Evolutionary conservation across 1,140 invertebrate species (phyloP), one percentile per base, ranked within the genome.

Genomic region (Eupristina koningsbergeri): DNA sequence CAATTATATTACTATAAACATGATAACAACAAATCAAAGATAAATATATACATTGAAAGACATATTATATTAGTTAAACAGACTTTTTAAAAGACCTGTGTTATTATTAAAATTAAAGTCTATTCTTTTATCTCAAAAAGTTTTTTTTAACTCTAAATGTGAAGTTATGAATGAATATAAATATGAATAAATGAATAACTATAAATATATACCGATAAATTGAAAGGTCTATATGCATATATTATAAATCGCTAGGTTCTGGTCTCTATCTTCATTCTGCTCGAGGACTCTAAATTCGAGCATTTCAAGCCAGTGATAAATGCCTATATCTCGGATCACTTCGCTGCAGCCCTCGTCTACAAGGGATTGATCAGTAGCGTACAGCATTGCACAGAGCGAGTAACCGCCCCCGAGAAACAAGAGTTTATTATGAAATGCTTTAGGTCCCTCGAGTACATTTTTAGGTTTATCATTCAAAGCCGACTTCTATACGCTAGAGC

Each of bases 291-390:
- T 74, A 98, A 98, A 89, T 99, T 98, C 92, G 96, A 98, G 89
- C 97, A 99, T 89, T 99, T 99, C 91, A 96, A 97, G 86, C 97
- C 98, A 0, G 98, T 99, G 0, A 95, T 99, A 91, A 98, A 99
- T 89, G 97, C 97, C 5, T 99, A 99, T 88, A 98, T 99, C 63
- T 96, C 97, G 85, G 96, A 96, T 85, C 97, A 99, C 91, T 99
- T 99, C 93, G 97, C 98, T 13, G 98, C 98, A 36, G 97, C 98
- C 3, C 93, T 99, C 26, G 98, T 98, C 22, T 99, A 99, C 92
- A 98, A 98, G 88, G 97, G 97, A 0, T 91, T 98, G 3, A 92
- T 98, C 3, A 97, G 95, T 19, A 98, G 97, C 82, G 96, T 98
- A 15, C 96, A 97, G 88, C 97, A 98, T 89, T 98, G 98, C 92